These are phyloP conservation scores for Micromussa lordhowensis DNA, from an alignment of 92 coral and sea anemone genomes.

Conservation along the genomic window DNA sequence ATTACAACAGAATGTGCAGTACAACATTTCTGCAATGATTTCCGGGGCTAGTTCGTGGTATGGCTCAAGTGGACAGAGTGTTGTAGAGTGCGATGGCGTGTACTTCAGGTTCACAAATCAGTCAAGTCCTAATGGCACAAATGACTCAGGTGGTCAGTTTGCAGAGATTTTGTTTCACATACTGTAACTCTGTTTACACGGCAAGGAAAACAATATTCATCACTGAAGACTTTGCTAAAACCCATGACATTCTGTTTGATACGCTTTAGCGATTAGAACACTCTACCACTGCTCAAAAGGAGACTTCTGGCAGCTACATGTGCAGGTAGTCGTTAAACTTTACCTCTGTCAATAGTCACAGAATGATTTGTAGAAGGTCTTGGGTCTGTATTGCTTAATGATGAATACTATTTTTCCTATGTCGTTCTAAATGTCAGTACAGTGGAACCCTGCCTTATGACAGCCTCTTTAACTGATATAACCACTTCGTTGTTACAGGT, in stretches of 20 bases:
- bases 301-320: too few species aligned
- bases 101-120: constrained; percentile 30
- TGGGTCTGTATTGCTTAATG: neutral
- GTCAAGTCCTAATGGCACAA: constrained; percentile 46
- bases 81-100: constrained; percentile 25
- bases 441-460: too few species aligned
- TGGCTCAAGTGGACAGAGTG: constrained; percentile 23
- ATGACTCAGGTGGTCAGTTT: constrained; percentile 38
- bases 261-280: too few species aligned
- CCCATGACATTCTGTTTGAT: neutral
- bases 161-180: constrained; percentile 36
- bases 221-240: neutral
- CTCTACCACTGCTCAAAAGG: too few species aligned
- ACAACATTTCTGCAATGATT: constrained; percentile 13
- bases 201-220: neutral
- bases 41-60: constrained; percentile 35
- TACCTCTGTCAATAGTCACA: too few species aligned
- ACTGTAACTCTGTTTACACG: neutral
- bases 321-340: too few species aligned
- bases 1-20: constrained; percentile 7
- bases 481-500: too few species aligned
- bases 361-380: neutral
- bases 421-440: neutral
- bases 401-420: neutral
- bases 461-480: too few species aligned